These are phyloP conservation scores for Hippopotamyrus pictus DNA, from an alignment of 2,797 vertebrate genomes.

Conservation along the genomic window DNA sequence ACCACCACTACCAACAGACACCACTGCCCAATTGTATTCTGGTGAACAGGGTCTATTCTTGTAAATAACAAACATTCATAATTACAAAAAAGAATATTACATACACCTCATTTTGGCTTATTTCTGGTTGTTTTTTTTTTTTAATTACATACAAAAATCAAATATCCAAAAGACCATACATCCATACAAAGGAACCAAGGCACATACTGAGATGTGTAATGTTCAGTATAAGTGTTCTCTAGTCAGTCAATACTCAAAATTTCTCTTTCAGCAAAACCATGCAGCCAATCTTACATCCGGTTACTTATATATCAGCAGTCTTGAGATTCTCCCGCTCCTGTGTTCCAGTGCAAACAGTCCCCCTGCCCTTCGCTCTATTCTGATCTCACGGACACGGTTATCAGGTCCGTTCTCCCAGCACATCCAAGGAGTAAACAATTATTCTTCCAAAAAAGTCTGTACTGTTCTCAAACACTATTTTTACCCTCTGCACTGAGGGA, in stretches of 20 bases:
- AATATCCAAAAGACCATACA: not conserved
- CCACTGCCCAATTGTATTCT: not conserved
- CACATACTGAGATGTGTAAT: not conserved
- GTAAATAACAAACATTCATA: not conserved
- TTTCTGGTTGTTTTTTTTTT: not conserved
- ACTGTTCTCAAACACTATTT: constrained; percentile 82
- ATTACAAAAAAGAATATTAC: not conserved
- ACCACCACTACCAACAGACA: not conserved
- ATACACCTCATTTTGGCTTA: not conserved
- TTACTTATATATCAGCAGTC: not conserved
- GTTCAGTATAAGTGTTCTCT: not conserved
- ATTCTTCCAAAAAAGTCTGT: constrained; percentile 91
- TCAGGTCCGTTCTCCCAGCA: constrained; percentile 71
- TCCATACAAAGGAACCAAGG: not conserved
- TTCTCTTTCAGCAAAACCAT: not conserved
- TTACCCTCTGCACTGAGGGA: constrained; percentile 68
- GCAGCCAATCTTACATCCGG: not conserved
- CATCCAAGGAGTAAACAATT: constrained; percentile 79
- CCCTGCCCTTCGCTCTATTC: not conserved
- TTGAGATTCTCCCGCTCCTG: not conserved
- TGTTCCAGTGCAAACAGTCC: not conserved
- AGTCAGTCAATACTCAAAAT: not conserved
- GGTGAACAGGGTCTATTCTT: not conserved
- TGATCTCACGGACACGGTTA: constrained; percentile 32
- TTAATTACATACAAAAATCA: not conserved